A percentile compares a stretch with the other conserved stretches of the same genome.
Conservation (phyloP, 2,113 vertebrate genomes). For the Ornithorhynchus anatinus region DNA sequence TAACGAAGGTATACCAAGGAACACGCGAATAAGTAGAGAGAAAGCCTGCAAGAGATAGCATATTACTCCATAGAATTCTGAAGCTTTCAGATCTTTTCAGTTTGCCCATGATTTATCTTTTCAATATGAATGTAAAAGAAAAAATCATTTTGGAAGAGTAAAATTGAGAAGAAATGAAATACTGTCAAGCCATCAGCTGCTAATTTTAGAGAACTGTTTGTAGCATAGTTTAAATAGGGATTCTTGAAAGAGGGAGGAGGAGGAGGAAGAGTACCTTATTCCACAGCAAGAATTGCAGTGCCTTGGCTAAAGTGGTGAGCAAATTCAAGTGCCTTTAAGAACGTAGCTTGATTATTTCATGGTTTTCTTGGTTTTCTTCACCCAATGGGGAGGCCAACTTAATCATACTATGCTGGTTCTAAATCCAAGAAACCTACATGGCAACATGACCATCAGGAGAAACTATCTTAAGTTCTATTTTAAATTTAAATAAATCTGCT, state of each 20-base stretch:
- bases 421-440: not conserved
- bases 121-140: no score
- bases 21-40: no score
- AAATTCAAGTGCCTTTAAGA: not conserved
- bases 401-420: not conserved
- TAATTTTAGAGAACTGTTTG: not conserved
- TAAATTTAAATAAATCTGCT: no score
- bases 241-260: no score
- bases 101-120: not conserved
- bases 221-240: not conserved
- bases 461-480: not conserved
- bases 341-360: not conserved
- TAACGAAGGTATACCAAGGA: no score
- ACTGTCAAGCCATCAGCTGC: not conserved
- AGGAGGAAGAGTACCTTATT: not conserved
- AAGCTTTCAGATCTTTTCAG: conserved; percentile 12
- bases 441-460: not conserved
- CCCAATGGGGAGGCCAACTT: not conserved
- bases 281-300: not conserved
- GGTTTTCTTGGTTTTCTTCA: not conserved
- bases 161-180: conserved; percentile 11
- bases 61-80: no score
- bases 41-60: no score
- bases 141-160: not conserved
- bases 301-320: not conserved